phyloP scores from a whole-genome alignment of 1,140 invertebrate genomes.

The Caerostris darwini region DNA sequence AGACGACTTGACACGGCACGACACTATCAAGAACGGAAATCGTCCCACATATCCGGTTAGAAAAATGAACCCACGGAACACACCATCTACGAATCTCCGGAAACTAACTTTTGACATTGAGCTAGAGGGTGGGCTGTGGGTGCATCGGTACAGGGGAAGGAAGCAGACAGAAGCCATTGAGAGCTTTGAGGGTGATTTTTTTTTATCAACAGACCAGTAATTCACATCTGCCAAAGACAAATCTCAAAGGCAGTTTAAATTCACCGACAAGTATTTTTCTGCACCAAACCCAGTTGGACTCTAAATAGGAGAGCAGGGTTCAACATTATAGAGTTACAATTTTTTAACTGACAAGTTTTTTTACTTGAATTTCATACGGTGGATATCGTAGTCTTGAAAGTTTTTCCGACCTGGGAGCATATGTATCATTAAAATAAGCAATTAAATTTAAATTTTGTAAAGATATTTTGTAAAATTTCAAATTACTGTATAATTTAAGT shows the following conservation, averaged over 20 bases:
- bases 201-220: not conserved
- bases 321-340: too few species aligned
- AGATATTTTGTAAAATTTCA: too few species aligned
- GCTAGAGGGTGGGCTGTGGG: not conserved
- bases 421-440: too few species aligned
- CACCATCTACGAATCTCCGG: not conserved
- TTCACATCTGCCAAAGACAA: not conserved
- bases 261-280: constrained; percentile 6
- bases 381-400: too few species aligned
- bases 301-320: too few species aligned
- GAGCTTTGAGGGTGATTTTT: not conserved
- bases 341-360: too few species aligned
- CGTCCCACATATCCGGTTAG: constrained; percentile 58
- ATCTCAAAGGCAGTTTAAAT: not conserved
- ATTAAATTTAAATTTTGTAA: too few species aligned
- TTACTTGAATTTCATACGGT: too few species aligned
- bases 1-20: not conserved
- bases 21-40: constrained; percentile 67
- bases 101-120: not conserved
- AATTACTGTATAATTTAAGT: too few species aligned
- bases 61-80: not conserved
- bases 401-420: too few species aligned
- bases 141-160: not conserved
- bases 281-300: not conserved
- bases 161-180: not conserved